phyloP scores from a whole-genome alignment of 1,140 invertebrate species.

The Chionoecetes opilio region DNA sequence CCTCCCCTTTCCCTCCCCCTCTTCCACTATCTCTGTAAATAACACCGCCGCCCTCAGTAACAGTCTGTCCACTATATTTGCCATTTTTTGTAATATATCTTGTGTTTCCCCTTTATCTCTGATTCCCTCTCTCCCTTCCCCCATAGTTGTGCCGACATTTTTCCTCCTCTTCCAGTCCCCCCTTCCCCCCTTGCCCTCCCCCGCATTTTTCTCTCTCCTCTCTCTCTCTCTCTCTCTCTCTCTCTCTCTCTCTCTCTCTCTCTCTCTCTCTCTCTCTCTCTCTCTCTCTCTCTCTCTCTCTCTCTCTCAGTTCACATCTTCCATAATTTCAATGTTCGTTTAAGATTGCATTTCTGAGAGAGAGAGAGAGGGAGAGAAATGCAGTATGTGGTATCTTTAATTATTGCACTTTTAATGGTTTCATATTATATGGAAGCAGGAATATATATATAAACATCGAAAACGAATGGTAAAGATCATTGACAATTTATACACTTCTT shows the following conservation, averaged over 20 bases:
- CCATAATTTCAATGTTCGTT: background rate
- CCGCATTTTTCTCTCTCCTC: background rate
- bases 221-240: no score
- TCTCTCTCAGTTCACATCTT: no score
- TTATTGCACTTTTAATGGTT: background rate
- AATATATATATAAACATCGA: background rate
- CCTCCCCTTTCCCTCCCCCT: background rate
- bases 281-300: no score
- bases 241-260: no score
- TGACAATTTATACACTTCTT: no score
- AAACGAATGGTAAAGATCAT: background rate
- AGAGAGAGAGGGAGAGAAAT: background rate
- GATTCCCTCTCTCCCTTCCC: slow-evolving; percentile 25
- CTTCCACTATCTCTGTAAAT: background rate
- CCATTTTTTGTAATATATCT: slow-evolving; percentile 31
- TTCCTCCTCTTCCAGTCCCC: background rate
- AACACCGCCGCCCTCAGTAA: background rate
- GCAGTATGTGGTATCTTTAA: background rate
- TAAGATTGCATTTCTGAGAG: no score
- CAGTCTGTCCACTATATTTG: slow-evolving; percentile 28
- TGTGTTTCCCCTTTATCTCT: slow-evolving; percentile 28
- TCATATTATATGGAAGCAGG: background rate
- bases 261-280: no score
- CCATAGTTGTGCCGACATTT: background rate
- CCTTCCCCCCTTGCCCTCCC: background rate